Evolutionary conservation across 2,797 vertebrate genomes (phyloP).

Genomic region (Cuculus canorus): DNA sequence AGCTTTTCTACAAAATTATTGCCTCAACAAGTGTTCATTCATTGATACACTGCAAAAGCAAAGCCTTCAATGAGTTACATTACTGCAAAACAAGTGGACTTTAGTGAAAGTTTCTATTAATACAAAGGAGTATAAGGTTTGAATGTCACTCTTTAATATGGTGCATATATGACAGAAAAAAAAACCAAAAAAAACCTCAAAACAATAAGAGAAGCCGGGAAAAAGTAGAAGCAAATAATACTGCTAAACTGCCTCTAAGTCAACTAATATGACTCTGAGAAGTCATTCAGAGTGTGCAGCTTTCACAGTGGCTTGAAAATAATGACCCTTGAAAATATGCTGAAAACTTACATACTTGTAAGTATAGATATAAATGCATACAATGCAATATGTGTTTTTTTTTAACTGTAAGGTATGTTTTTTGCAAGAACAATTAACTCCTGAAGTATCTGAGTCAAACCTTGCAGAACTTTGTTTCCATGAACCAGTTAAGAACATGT

Average conservation of each 20-base stretch:
- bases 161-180: background rate
- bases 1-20: background rate
- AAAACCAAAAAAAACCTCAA: too few species aligned
- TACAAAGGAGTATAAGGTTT: background rate
- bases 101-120: background rate
- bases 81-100: background rate
- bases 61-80: background rate
- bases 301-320: background rate
- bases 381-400: background rate
- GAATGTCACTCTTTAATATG: background rate
- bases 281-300: background rate
- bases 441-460: background rate
- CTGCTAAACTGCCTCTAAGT: background rate
- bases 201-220: background rate
- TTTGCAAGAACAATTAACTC: background rate
- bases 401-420: background rate
- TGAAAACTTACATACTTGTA: background rate
- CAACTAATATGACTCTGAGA: background rate
- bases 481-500: fast-evolving
- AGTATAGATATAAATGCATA: background rate
- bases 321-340: background rate
- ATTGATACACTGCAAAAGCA: background rate
- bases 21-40: background rate
- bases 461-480: background rate
- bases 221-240: background rate